These are phyloP conservation scores for Branchellion lobata DNA, from an alignment of 2,888 invertebrate species.

Conservation along the genomic window DNA sequence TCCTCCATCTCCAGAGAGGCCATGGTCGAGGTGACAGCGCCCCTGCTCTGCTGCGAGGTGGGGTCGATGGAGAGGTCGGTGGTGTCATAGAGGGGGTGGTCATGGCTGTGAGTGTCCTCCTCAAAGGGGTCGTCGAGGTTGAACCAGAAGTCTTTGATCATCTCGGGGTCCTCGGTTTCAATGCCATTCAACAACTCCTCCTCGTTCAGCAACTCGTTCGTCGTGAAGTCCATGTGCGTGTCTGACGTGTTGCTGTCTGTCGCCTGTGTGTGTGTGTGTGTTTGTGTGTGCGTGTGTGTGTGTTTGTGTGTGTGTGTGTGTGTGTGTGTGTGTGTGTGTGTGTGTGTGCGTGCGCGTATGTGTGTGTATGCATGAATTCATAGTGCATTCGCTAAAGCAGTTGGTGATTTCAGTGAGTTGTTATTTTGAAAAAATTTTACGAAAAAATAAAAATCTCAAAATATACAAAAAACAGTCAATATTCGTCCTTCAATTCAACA, in stretches of 20 bases:
- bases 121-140: slow-evolving; percentile 33
- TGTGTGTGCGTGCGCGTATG: no score
- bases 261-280: not conserved
- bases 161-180: slow-evolving; percentile 41
- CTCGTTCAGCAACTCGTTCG: slow-evolving; percentile 43
- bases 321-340: no score
- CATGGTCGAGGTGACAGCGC: not conserved
- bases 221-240: slow-evolving; percentile 43
- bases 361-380: no score
- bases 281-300: no score
- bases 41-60: not conserved
- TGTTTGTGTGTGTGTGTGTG: no score
- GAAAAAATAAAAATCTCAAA: no score
- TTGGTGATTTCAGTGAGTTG: no score
- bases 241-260: slow-evolving; percentile 32
- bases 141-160: slow-evolving; percentile 43
- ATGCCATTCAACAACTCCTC: slow-evolving; percentile 40
- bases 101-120: no score
- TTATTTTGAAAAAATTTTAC: no score
- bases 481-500: no score
- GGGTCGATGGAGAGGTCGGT: slow-evolving; percentile 10
- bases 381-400: no score
- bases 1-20: slow-evolving; percentile 44
- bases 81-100: slow-evolving; percentile 26
- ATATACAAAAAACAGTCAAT: no score